A percentile compares a stretch with the other conserved stretches of the same genome.
Evolutionary conservation across 1,140 invertebrate genomes (phyloP).

Genomic region (Micrasema longulum): DNA sequence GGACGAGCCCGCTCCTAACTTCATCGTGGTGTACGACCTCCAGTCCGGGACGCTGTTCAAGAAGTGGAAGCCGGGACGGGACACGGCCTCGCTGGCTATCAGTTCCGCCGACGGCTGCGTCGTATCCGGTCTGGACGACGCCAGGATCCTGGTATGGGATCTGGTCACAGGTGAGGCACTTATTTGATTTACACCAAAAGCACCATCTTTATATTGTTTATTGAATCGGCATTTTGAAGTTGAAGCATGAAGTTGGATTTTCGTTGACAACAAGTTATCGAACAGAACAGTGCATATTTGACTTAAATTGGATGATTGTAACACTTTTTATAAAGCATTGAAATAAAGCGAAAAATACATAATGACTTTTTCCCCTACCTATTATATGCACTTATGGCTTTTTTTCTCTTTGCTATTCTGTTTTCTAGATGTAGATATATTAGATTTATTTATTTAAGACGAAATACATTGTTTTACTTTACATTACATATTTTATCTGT

Average conservation of each 20-base stretch:
- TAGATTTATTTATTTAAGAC: no score
- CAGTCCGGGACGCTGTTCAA: slow-evolving; percentile 92
- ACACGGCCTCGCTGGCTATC: slow-evolving; percentile 84
- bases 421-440: no score
- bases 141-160: slow-evolving; percentile 87
- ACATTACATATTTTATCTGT: no score
- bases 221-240: no score
- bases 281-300: no score
- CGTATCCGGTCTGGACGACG: slow-evolving; percentile 85
- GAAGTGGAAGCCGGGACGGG: slow-evolving; percentile 87
- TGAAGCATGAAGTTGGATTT: no score
- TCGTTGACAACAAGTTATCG: no score
- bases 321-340: slow-evolving; percentile 26
- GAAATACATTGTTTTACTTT: no score
- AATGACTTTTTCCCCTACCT: slow-evolving; percentile 6
- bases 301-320: slow-evolving; percentile 11
- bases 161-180: slow-evolving; percentile 77
- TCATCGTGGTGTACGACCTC: slow-evolving; percentile 92
- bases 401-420: no score
- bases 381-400: no score
- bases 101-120: slow-evolving; percentile 84
- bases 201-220: no score
- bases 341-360: slow-evolving; percentile 4
- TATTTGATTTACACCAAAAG: background rate
- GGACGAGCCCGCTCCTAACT: slow-evolving; percentile 85